phyloP scores from a whole-genome alignment of 2,888 invertebrate species.

The Microctonus aethiopoides region DNA sequence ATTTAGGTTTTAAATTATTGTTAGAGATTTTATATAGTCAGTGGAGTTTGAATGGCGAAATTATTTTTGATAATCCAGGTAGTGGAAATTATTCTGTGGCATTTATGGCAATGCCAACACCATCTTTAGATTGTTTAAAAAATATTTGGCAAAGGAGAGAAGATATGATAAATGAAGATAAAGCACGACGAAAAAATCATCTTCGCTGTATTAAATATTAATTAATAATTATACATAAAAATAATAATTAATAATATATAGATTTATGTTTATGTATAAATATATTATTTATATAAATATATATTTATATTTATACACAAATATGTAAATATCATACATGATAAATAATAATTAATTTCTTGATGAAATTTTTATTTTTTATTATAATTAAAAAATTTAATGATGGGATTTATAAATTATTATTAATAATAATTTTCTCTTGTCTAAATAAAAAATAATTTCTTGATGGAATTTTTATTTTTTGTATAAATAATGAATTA shows the following conservation, averaged over 20 bases:
- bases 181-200: constrained; percentile 22
- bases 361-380: no score
- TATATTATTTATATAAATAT: no score
- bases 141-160: constrained; percentile 17
- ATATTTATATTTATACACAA: no score
- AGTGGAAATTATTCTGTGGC: constrained; percentile 68
- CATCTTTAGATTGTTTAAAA: constrained; percentile 20
- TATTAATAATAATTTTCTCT: no score
- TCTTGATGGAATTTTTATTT: no score
- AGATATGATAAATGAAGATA: background rate
- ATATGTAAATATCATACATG: no score
- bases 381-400: no score
- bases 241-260: background rate
- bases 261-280: background rate
- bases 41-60: constrained; percentile 64
- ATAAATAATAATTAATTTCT: no score
- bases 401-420: no score
- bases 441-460: no score
- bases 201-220: background rate
- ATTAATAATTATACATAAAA: background rate
- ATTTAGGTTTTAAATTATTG: constrained; percentile 45
- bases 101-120: constrained; percentile 51
- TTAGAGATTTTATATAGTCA: constrained; percentile 66
- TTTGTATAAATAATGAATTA: no score
- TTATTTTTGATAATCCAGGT: constrained; percentile 69